phyloP scores from a whole-genome alignment of 2,888 invertebrate genomes.

The Loripinus fragilis region DNA sequence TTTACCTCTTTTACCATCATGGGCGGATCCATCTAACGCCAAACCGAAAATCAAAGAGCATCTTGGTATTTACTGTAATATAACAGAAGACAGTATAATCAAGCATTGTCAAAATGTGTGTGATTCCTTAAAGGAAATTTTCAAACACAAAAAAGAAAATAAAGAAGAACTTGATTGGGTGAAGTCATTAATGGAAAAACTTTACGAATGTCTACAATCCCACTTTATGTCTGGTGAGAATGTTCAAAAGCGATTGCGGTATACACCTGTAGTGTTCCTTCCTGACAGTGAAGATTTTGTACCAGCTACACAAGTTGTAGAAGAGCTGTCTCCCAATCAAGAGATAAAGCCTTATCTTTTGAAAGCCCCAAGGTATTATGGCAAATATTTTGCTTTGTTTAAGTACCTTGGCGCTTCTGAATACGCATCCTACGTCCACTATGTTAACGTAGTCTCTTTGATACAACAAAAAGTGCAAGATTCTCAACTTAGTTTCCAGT shows the following conservation, averaged over 20 bases:
- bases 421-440: not conserved
- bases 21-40: not conserved
- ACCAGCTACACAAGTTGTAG: slow-evolving; percentile 25
- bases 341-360: slow-evolving; percentile 54
- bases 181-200: slow-evolving; percentile 16
- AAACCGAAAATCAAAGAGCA: not conserved
- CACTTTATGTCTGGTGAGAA: not conserved
- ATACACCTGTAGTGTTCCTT: slow-evolving; percentile 44
- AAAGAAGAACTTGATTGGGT: not conserved
- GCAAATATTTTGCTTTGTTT: slow-evolving; percentile 44
- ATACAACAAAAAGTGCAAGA: not conserved
- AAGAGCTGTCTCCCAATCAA: slow-evolving; percentile 19
- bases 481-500: not conserved
- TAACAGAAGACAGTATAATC: slow-evolving; percentile 37
- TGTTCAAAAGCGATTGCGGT: not conserved
- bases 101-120: slow-evolving; percentile 56
- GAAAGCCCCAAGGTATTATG: slow-evolving; percentile 44
- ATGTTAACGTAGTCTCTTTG: not conserved
- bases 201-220: slow-evolving; percentile 21
- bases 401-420: slow-evolving; percentile 39
- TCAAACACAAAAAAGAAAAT: not conserved
- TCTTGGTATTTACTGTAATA: slow-evolving; percentile 44
- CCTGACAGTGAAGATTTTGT: slow-evolving; percentile 31
- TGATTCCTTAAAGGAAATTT: slow-evolving; percentile 19
- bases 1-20: slow-evolving; percentile 28